Conservation (phyloP, 2,888 invertebrate species). For the Keiferia lycopersicella region DNA sequence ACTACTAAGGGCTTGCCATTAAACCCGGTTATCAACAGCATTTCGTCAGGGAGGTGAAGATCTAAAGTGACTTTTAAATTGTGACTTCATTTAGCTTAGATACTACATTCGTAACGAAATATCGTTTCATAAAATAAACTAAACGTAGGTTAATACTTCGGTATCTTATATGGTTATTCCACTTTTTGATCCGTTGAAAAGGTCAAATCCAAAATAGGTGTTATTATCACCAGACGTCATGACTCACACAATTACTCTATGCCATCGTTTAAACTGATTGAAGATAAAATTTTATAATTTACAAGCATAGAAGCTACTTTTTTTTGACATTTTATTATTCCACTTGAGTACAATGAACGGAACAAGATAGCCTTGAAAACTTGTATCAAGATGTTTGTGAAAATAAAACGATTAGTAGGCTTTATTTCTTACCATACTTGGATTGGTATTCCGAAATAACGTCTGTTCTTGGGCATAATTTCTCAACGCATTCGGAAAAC, state of each 20-base stretch:
- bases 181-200: constrained; percentile 11
- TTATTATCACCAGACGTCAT: constrained; percentile 6
- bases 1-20: too few relatives aligned
- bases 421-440: constrained; percentile 22
- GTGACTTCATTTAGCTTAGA: too few relatives aligned
- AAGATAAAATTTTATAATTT: constrained; percentile 16
- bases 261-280: constrained; percentile 17
- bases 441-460: constrained; percentile 14
- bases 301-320: constrained; percentile 38
- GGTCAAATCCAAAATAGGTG: constrained; percentile 1
- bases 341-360: constrained; percentile 69
- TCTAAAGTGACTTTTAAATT: too few relatives aligned
- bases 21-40: too few relatives aligned
- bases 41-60: too few relatives aligned
- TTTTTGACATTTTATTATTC: constrained; percentile 12
- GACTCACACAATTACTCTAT: constrained; percentile 15
- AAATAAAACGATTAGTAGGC: constrained; percentile 27
- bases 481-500: background rate
- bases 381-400: constrained; percentile 33
- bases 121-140: too few relatives aligned
- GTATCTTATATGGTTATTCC: constrained; percentile 15
- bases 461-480: background rate
- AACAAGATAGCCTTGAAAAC: constrained; percentile 69
- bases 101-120: too few relatives aligned
- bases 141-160: too few relatives aligned